A percentile compares a stretch with the other conserved stretches of the same genome.
Evolutionary conservation across 2,888 invertebrate genomes (phyloP).

Genomic region (Lithodes maja): DNA sequence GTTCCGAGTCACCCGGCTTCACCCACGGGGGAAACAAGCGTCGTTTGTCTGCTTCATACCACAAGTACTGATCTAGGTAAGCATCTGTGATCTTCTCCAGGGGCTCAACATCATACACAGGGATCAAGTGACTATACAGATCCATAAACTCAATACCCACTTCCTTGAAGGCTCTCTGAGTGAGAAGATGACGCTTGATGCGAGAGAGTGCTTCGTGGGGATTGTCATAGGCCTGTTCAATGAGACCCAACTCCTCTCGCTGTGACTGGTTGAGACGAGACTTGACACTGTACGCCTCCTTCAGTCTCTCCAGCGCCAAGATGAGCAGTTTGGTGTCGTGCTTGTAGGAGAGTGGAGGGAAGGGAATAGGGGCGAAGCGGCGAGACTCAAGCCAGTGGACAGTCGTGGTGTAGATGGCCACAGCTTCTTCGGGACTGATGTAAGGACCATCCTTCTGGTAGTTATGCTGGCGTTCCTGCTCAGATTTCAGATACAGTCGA

Average conservation of each 20-base stretch:
- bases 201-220: conserved; percentile 99
- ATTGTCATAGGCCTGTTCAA: conserved; percentile 99
- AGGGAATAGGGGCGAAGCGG: conserved; percentile 98
- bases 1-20: conserved; percentile 98
- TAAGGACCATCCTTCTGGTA: conserved; percentile 99
- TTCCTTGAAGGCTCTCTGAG: conserved; percentile 98
- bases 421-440: conserved; percentile 99
- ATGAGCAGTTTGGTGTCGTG: conserved; percentile 99
- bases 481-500: conserved; percentile 95
- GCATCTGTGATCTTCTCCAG: conserved; percentile 99
- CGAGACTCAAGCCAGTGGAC: conserved; percentile 99
- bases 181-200: conserved; percentile 98
- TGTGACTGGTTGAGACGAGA: conserved; percentile 98
- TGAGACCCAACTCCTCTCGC: conserved; percentile 97
- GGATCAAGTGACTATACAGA: conserved; percentile 97
- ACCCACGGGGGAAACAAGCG: conserved; percentile 98
- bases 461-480: conserved; percentile 99
- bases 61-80: conserved; percentile 98
- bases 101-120: conserved; percentile 99
- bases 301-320: conserved; percentile 94
- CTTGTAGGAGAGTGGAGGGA: conserved; percentile 99
- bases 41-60: conserved; percentile 99
- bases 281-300: conserved; percentile 98
- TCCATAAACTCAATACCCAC: conserved; percentile 99
- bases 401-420: conserved; percentile 99